Base-by-base conservation (phyloP, 2,888 invertebrate species). In the Rotaria macrura region DNA sequence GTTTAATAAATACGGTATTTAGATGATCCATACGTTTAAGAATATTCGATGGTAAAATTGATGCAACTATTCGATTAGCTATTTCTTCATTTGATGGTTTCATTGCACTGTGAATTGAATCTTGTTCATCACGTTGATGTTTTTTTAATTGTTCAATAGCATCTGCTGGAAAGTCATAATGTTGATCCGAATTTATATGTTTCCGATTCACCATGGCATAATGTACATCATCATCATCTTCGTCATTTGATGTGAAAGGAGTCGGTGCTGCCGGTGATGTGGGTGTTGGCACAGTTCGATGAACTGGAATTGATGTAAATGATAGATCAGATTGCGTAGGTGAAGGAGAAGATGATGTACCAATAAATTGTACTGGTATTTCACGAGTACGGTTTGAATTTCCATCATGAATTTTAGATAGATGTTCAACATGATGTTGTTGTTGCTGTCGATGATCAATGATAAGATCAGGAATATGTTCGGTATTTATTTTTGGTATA, bases 11-110 rank as follows among this genome's bases (percentile, higher is more conserved):
- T 38, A 79, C 25, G 23, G 79, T 79, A 79, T 79, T 79, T 1
- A 79, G n/a, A 79, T 79, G 79, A 79, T 79, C 79, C 79, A 79
- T 79, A n/a, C 79, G 79, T 79, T 79, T 79, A 43, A 79, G n/a
- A 12, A 79, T 34, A 43, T 79, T 79, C 4, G 34, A 79, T 43
- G 79, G 79, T 43, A 79, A 40, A n/a, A 29, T 65, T 65, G 65
- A 34, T 29, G 65, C 29, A 52, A 52, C 52, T 23, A 65, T 29
- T 20, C 65, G 65, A 20, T 34, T 65, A 4, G 65, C 29, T 34
- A 65, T 20, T 65, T 65, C 34, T 65, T 65, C 65, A 65, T 29
- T 65, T 5, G 65, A 65, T 65, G 65, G n/a, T 65, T 65, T 52
- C 6, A 5, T 2, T 23, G 23, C 23, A 23, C 23, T 23, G 23